Base-by-base conservation (phyloP, 2,113 vertebrate species). In the Sebastes fasciatus region DNA sequence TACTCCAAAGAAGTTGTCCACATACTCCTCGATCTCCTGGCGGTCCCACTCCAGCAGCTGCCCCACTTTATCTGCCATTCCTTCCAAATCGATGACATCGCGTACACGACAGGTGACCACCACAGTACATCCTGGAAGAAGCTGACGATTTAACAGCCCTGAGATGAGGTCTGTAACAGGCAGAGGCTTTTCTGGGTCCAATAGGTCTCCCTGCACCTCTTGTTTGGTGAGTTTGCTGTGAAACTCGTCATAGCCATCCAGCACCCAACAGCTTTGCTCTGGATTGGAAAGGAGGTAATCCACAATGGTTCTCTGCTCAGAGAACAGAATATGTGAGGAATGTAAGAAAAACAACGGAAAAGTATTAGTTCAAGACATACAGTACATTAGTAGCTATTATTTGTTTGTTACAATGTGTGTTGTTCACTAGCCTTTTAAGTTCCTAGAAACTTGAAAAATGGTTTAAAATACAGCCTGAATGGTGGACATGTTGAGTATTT, bases 191-290 rank as follows among this genome's bases (percentile, higher is more conserved):
- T 69, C 19, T 0, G 80, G 86, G 77, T 92, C 40, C 26, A 84
- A 4, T 1, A 0, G 61, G n/a, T 42, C 46, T 40, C 2, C 21
- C 1, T n/a, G n/a, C 45, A 40, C 3, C 14, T 83, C 66, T 45
- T 63, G 52, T 46, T 8, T 19, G 54, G 19, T 23, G 9, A 96
- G 64, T 76, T 92, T 90, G 8, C 60, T 83, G 23, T 91, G 68
- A 86, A 97, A 97, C 89, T 99, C 97, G 57, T 98, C 98, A 65
- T 98, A 96, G 2, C 98, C 98, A 13, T 99, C 98, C 21, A 99
- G 96, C 80, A 99, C 95, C 70, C 98, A 93, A 67, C 97, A 95
- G 1, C 94, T 94, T 3, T 67, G 86, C 2, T 66, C 79, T 5
- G 97, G 95, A 2, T 97, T 96, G 48, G 95, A 82, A 49, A 95